Base-by-base conservation (phyloP, 2,888 invertebrate species). In the Dasysyrphus albostriatus region DNA sequence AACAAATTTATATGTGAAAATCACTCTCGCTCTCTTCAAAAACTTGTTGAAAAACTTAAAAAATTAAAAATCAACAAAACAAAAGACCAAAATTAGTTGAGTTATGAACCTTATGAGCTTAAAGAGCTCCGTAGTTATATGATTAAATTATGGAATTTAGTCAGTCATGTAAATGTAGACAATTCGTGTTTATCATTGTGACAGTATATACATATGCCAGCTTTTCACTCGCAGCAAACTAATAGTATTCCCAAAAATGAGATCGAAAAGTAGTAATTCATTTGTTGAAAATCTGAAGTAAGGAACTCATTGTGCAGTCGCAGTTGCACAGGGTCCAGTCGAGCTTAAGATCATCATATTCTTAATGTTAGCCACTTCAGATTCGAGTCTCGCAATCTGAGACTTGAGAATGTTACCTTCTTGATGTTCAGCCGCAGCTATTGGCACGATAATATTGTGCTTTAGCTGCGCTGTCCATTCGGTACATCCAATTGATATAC, bases 351-450 rank as follows among this genome's bases (percentile, higher is more conserved):
- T 95, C 94, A 96, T 95, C 94, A 96, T 95, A 90, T 96, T 96
- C 92, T 98, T 97, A 8, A 98, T 95, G 88, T 96, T 96, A 69
- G 97, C 98, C 88, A 98, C 98, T 93, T 98, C 98, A 1, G 96
- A 96, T 44, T 98, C 98, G 32, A 98, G 95, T 89, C 97, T 95
- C 90, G 96, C 97, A 89, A 98, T 94, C 93, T 98, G 97, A 5
- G 96, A 96, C 91, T 97, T 97, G 14, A 98, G 96, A 87, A 95
- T 94, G 91, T 96, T 95, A 88, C 95, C 95, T 88, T 95, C 95
- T 63, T 92, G 91, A 44, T 85, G 73, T n/a, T 79, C 88, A 3
- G 82, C 51, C 3, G 61, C 49, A n/a, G 65, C 49, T 10, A 73
- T 63, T 42, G 88, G 84, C 0, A 88, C 89, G 4, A 91, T 83